A percentile compares a stretch with the other conserved stretches of the same genome.
phyloP scores from a whole-genome alignment of 2,888 invertebrate genomes.

The Stramonita haemastoma region DNA sequence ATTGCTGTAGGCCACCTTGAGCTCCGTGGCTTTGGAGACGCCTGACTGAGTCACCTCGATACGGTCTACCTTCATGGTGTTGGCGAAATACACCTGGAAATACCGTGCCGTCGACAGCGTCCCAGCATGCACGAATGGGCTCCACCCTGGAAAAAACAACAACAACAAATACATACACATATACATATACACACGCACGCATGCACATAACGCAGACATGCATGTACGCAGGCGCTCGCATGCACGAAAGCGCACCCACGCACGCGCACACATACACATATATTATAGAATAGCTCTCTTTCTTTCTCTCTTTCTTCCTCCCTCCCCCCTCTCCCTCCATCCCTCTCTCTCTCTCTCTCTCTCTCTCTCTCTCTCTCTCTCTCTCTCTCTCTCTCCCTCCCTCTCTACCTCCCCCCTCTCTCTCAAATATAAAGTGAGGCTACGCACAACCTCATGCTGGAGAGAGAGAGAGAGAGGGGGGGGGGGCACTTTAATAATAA shows the following conservation, averaged over 20 bases:
- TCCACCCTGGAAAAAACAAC: slow-evolving; percentile 59
- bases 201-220: background rate
- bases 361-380: too few relatives aligned
- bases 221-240: background rate
- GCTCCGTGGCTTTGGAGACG: slow-evolving; percentile 48
- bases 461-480: too few relatives aligned
- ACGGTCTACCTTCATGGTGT: slow-evolving; percentile 57
- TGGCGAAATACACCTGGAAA: slow-evolving; percentile 67
- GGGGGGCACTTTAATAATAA: too few relatives aligned
- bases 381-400: too few relatives aligned
- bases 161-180: background rate
- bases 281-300: too few relatives aligned
- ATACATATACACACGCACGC: background rate
- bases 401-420: too few relatives aligned
- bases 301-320: too few relatives aligned
- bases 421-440: too few relatives aligned
- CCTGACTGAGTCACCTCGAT: slow-evolving; percentile 54
- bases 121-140: slow-evolving; percentile 58
- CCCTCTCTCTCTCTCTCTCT: too few relatives aligned
- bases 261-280: too few relatives aligned
- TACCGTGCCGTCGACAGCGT: slow-evolving; percentile 54
- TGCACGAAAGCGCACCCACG: background rate
- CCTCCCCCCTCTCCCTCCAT: too few relatives aligned
- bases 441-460: too few relatives aligned
- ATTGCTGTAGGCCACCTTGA: slow-evolving; percentile 61